These are phyloP conservation scores for Myotis planiceps DNA, from an alignment of 2,797 vertebrate species.

Conservation along the genomic window DNA sequence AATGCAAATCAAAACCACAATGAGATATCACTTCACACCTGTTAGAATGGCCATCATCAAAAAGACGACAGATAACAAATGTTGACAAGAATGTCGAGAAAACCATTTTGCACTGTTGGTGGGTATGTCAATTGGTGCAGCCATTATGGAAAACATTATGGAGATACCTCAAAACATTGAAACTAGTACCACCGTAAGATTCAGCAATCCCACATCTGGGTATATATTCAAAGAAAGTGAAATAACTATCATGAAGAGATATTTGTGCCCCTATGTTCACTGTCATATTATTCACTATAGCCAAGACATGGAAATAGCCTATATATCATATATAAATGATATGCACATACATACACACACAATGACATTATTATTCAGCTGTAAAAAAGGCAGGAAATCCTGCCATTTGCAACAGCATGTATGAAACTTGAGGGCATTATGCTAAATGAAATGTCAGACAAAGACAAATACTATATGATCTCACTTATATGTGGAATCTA, in stretches of 20 bases:
- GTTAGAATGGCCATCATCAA: not conserved
- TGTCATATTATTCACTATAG: not conserved
- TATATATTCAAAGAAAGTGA: not conserved
- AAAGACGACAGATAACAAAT: not conserved
- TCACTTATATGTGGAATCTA: not conserved
- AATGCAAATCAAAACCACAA: not conserved
- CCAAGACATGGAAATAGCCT: not conserved
- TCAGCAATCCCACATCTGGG: not conserved
- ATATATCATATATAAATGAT: not conserved
- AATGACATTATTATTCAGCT: not conserved
- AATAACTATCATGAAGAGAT: not conserved
- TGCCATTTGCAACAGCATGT: not conserved
- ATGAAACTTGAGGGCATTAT: not conserved
- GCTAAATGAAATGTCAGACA: not conserved
- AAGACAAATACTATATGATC: not conserved
- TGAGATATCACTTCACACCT: not conserved
- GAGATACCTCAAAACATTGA: not conserved
- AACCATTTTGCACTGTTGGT: not conserved
- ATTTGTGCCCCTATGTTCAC: not conserved
- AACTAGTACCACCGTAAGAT: not conserved
- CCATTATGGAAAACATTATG: not conserved
- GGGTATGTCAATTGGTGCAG: not conserved
- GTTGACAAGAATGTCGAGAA: not conserved
- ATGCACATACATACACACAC: not conserved
- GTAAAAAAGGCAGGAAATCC: not conserved